These are phyloP conservation scores for Helicolenus hilgendorfi DNA, from an alignment of 2,797 vertebrate species.

Conservation along the genomic window DNA sequence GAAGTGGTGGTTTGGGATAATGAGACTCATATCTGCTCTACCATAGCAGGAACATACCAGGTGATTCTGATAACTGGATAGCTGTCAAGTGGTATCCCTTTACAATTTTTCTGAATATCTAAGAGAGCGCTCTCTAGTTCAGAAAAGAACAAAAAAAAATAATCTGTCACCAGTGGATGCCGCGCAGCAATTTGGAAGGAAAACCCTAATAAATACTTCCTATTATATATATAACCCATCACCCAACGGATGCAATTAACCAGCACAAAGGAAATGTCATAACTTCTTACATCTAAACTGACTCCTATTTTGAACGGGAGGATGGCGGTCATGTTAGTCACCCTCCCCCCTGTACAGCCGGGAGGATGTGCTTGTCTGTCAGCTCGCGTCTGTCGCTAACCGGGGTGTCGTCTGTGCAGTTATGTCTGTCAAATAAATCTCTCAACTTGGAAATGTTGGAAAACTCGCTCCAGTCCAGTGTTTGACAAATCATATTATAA, in stretches of 20 bases:
- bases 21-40: constrained; percentile 75
- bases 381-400: constrained; percentile 74
- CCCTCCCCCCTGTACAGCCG: constrained; percentile 55
- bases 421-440: constrained; percentile 87
- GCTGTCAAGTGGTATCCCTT: constrained; percentile 81
- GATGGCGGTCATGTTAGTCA: constrained; percentile 52
- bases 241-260: constrained; percentile 53
- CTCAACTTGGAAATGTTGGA: constrained; percentile 89
- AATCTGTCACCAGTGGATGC: constrained; percentile 47
- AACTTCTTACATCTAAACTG: constrained; percentile 53
- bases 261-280: constrained; percentile 62
- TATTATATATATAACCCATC: constrained; percentile 49
- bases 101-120: constrained; percentile 44
- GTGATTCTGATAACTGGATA: constrained; percentile 71
- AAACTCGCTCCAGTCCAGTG: constrained; percentile 98
- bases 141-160: constrained; percentile 30
- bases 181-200: constrained; percentile 73
- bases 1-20: constrained; percentile 85
- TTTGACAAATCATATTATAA: constrained; percentile 99
- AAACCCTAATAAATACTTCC: constrained; percentile 62
- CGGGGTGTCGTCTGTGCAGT: constrained; percentile 82
- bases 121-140: constrained; percentile 38
- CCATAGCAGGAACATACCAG: constrained; percentile 70
- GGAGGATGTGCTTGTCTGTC: constrained; percentile 66
- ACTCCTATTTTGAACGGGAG: constrained; percentile 61